Evolutionary conservation across 2,797 vertebrate species (phyloP).

Genomic region (Fringilla coelebs): DNA sequence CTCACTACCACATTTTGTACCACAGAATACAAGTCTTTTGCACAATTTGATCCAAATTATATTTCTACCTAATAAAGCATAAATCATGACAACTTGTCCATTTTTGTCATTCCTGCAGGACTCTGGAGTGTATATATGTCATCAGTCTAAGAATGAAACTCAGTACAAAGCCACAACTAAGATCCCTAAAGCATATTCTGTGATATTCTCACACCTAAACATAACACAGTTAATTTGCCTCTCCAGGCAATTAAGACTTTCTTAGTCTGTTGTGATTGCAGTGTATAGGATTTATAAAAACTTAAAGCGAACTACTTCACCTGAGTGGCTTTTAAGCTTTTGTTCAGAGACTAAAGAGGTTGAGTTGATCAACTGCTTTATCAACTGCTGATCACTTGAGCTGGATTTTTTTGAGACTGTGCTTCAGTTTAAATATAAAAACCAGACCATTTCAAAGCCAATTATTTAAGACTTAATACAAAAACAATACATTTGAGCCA

Average conservation of each 20-base stretch:
- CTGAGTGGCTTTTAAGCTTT: neutral
- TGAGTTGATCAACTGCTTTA: no score
- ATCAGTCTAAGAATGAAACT: neutral
- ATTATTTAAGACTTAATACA: neutral
- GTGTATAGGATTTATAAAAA: neutral
- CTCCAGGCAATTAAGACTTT: neutral
- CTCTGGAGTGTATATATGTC: neutral
- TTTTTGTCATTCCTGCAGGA: neutral
- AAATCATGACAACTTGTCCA: neutral
- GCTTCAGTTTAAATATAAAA: neutral
- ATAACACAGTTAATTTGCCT: neutral
- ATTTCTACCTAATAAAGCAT: neutral
- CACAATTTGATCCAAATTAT: neutral
- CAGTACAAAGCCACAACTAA: fast-evolving
- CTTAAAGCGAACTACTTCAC: neutral
- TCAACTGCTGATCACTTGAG: neutral
- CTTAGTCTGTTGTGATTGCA: neutral
- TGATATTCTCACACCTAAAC: neutral
- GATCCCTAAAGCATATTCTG: neutral
- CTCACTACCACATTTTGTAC: neutral
- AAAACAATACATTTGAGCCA: neutral
- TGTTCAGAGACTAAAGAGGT: neutral
- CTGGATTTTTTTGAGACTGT: neutral
- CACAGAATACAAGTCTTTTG: neutral
- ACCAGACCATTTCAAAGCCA: fast-evolving